Evolutionary conservation across 2,888 invertebrate species (phyloP).

Genomic region (Ferdinandea cuprea): DNA sequence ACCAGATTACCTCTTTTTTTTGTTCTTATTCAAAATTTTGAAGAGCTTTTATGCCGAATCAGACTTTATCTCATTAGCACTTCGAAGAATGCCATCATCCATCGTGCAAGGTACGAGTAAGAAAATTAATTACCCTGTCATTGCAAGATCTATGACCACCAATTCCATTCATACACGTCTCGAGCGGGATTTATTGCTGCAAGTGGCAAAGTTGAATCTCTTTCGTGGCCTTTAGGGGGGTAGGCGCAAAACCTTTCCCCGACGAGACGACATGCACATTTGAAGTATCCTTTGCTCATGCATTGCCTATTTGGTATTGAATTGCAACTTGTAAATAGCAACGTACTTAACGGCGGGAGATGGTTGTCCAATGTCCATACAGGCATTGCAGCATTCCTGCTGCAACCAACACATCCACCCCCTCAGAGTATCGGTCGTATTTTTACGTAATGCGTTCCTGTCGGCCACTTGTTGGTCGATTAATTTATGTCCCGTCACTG

Average conservation of each 20-base stretch:
- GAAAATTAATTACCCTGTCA: background rate
- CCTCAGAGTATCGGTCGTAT: constrained; percentile 44
- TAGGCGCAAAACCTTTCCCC: constrained; percentile 10
- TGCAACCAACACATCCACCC: constrained; percentile 26
- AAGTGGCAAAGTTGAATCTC: constrained; percentile 19
- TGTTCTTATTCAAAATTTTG: no score
- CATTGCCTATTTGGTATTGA: constrained; percentile 18
- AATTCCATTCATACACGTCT: constrained; percentile 19
- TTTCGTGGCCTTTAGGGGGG: background rate
- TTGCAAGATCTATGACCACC: background rate
- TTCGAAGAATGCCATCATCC: no score
- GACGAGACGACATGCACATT: background rate
- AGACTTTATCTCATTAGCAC: no score
- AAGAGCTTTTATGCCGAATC: no score
- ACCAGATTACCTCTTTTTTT: no score
- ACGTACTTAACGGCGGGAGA: constrained; percentile 38
- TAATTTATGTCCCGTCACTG: constrained; percentile 70
- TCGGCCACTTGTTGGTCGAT: constrained; percentile 68
- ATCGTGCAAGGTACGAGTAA: no score
- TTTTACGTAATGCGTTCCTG: constrained; percentile 60
- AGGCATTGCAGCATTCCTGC: constrained; percentile 21
- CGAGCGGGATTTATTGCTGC: constrained; percentile 16
- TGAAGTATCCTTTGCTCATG: background rate
- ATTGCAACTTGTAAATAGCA: constrained; percentile 40
- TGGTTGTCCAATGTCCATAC: no score